Evolutionary conservation across 1,140 invertebrate species (phyloP).

Genomic region (Leptonema lineaticorne): DNA sequence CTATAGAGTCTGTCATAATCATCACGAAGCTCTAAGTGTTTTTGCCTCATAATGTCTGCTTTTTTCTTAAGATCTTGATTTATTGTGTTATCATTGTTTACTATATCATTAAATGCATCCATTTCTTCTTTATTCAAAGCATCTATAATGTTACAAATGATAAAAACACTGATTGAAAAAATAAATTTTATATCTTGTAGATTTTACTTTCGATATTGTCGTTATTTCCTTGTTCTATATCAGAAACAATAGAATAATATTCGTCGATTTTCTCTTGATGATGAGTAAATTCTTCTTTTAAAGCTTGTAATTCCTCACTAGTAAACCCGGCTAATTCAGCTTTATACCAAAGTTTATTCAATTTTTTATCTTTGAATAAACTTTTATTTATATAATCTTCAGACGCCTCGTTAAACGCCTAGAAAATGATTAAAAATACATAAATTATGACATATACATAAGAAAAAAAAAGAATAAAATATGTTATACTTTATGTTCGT

Average conservation of each 20-base stretch:
- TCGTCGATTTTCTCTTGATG: slow-evolving; percentile 93
- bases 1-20: slow-evolving; percentile 78
- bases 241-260: slow-evolving; percentile 77
- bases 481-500: slow-evolving; percentile 55
- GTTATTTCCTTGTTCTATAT: slow-evolving; percentile 60
- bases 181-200: background rate
- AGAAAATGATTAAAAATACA: slow-evolving; percentile 6
- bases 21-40: slow-evolving; percentile 75
- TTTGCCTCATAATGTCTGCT: slow-evolving; percentile 71
- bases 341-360: slow-evolving; percentile 88
- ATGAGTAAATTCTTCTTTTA: slow-evolving; percentile 88
- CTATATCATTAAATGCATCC: slow-evolving; percentile 62
- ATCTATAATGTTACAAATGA: slow-evolving; percentile 46
- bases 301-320: slow-evolving; percentile 73
- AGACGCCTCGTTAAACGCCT: slow-evolving; percentile 60
- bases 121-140: slow-evolving; percentile 66
- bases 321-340: slow-evolving; percentile 84
- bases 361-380: slow-evolving; percentile 85
- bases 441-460: background rate
- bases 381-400: slow-evolving; percentile 70
- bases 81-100: slow-evolving; percentile 46
- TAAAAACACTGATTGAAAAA: slow-evolving; percentile 22
- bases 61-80: slow-evolving; percentile 57
- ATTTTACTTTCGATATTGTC: slow-evolving; percentile 66
- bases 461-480: background rate